phyloP scores from a whole-genome alignment of 2,797 vertebrate species.

The Centropyge bicolor region DNA sequence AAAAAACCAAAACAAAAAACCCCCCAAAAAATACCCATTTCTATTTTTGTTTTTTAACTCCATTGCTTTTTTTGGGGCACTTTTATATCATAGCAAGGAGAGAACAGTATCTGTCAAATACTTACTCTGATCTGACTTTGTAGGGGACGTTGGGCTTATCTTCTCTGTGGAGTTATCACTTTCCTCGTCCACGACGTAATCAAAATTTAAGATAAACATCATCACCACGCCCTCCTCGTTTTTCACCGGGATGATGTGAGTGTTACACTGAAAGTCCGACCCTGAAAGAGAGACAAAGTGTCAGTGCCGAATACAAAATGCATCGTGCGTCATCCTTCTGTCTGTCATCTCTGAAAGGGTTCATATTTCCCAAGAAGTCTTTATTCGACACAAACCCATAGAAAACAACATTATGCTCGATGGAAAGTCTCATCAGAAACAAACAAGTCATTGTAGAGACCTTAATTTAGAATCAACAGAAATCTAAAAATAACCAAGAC shows the following conservation, averaged over 20 bases:
- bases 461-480: slow-evolving; percentile 8
- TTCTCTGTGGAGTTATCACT: slow-evolving; percentile 91
- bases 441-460: background rate
- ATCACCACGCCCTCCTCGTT: slow-evolving; percentile 98
- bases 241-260: slow-evolving; percentile 98
- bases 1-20: no score
- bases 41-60: background rate
- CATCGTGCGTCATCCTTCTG: slow-evolving; percentile 13
- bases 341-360: background rate
- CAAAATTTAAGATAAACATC: slow-evolving; percentile 99
- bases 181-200: slow-evolving; percentile 91
- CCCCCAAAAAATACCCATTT: background rate
- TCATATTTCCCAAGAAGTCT: background rate
- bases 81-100: background rate
- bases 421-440: background rate
- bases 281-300: slow-evolving; percentile 82
- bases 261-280: slow-evolving; percentile 96
- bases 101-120: slow-evolving; percentile 47
- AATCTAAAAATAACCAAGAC: slow-evolving; percentile 24
- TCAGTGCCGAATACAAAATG: slow-evolving; percentile 26
- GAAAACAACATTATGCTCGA: background rate
- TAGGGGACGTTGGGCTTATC: slow-evolving; percentile 90
- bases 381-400: background rate
- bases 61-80: background rate
- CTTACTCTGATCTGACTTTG: slow-evolving; percentile 96